A percentile compares a stretch with the other conserved stretches of the same genome.
Conservation (phyloP, 1,140 invertebrate species). For the Neodiprion pinetum region DNA sequence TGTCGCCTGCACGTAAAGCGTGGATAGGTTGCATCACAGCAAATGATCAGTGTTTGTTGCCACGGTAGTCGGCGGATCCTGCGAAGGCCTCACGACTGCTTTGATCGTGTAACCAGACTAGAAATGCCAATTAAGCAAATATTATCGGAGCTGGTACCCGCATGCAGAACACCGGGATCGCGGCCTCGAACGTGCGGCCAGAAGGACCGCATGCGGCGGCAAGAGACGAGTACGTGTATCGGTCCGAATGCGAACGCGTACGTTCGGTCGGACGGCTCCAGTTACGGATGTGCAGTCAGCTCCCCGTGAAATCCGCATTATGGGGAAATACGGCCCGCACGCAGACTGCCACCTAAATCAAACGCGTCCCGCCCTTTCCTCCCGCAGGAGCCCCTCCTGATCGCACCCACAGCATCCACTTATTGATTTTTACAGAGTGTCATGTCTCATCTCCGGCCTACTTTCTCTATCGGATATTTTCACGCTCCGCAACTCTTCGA, state of each 20-base stretch:
- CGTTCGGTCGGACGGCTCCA: background rate
- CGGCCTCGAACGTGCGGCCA: background rate
- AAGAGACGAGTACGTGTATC: no score
- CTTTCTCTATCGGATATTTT: background rate
- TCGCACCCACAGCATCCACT: background rate
- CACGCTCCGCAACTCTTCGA: background rate
- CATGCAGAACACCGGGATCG: background rate
- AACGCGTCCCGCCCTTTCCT: background rate
- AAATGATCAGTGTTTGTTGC: no score
- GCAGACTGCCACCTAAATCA: background rate
- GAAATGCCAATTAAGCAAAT: background rate
- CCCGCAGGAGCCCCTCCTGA: background rate
- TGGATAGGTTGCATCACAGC: no score
- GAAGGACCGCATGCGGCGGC: no score
- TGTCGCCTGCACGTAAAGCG: no score
- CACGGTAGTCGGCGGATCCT: background rate
- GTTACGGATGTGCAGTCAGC: background rate
- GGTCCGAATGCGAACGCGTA: background rate
- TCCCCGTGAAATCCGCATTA: constrained; percentile 3
- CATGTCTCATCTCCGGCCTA: background rate
- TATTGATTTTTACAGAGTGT: background rate
- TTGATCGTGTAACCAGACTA: background rate
- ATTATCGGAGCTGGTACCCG: background rate
- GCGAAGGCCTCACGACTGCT: background rate
- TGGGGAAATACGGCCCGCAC: background rate